A percentile compares a stretch with the other conserved stretches of the same genome.
phyloP scores from a whole-genome alignment of 1,140 invertebrate genomes.

The Drosophila pachea region DNA sequence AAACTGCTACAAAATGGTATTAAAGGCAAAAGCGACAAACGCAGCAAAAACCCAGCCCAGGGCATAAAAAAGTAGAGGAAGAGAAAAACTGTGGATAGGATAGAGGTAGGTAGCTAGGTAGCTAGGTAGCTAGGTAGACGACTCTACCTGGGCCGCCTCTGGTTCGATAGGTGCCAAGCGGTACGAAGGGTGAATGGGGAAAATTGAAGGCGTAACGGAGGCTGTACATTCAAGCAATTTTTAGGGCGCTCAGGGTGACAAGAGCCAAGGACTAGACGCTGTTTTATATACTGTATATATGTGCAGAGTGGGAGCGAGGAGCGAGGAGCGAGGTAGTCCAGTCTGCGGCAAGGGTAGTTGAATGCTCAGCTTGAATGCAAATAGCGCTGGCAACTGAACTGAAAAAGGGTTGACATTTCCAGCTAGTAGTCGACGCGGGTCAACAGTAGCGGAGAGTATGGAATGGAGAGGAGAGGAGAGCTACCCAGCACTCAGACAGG shows the following conservation, averaged over 20 bases:
- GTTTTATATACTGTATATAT: background rate
- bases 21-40: slow-evolving; percentile 60
- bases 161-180: slow-evolving; percentile 20
- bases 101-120: too few species aligned
- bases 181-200: background rate
- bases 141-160: background rate
- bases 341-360: slow-evolving; percentile 6
- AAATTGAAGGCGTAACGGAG: slow-evolving; percentile 18
- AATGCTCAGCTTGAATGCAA: slow-evolving; percentile 39
- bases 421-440: background rate
- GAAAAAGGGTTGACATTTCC: slow-evolving; percentile 48
- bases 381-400: slow-evolving; percentile 33
- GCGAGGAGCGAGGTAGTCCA: too few species aligned
- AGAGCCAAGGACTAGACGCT: slow-evolving; percentile 1
- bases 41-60: slow-evolving; percentile 7
- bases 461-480: background rate
- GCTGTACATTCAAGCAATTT: slow-evolving; percentile 17
- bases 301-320: too few species aligned
- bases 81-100: too few species aligned
- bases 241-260: slow-evolving; percentile 21
- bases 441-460: background rate
- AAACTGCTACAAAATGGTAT: slow-evolving; percentile 72
- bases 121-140: slow-evolving; percentile 7
- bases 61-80: background rate
- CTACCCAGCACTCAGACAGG: background rate